Percentiles rank a stretch among this genome's conserved stretches.
phyloP scores from a whole-genome alignment of 2,113 vertebrate genomes.

The Toxotes chatareus region DNA sequence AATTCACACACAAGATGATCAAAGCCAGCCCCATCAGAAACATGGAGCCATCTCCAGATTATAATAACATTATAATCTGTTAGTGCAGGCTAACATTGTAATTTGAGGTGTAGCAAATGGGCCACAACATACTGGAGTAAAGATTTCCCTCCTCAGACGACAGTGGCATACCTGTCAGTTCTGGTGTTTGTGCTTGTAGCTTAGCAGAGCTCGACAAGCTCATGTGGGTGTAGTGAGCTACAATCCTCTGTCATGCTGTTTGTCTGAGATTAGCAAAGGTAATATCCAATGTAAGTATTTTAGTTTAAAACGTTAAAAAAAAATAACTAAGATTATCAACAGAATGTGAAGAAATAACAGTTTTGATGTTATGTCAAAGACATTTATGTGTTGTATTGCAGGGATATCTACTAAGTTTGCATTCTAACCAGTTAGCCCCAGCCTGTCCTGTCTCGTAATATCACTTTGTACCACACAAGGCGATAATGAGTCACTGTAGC shows the following conservation, averaged over 20 bases:
- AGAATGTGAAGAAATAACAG: no score
- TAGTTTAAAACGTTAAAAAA: no score
- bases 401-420: no score
- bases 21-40: slow-evolving; percentile 46
- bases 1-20: slow-evolving; percentile 57
- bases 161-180: slow-evolving; percentile 14
- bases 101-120: slow-evolving; percentile 24
- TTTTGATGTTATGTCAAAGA: no score
- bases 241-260: slow-evolving; percentile 11
- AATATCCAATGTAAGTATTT: not conserved
- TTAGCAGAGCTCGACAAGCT: slow-evolving; percentile 18
- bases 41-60: slow-evolving; percentile 51
- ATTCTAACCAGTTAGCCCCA: no score
- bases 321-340: no score
- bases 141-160: slow-evolving; percentile 9
- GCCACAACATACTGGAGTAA: not conserved
- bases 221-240: slow-evolving; percentile 2
- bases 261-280: slow-evolving; percentile 4
- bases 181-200: slow-evolving; percentile 15
- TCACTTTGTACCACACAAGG: no score
- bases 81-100: slow-evolving; percentile 19
- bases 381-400: no score
- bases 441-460: no score
- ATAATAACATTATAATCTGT: slow-evolving; percentile 36
- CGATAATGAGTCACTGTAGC: no score